Base-by-base conservation (phyloP, 2,888 invertebrate species). In the Pollenia amentaria region DNA sequence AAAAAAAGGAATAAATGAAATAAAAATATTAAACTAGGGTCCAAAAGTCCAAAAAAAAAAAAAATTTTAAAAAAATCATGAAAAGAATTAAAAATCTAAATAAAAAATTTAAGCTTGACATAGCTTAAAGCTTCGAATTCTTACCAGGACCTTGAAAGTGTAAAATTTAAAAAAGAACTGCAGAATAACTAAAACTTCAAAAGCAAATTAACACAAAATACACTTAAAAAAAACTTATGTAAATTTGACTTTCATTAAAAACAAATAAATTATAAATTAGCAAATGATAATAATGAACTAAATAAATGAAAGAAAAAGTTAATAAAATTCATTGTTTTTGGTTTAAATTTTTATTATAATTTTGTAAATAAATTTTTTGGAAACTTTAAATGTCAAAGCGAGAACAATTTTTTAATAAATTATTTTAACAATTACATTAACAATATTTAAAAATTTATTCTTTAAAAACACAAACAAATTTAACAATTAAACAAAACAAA, bases 1-100 rank as follows among this genome's bases (percentile, higher is more conserved):
- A n/a, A n/a, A n/a, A 78, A 67, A 40, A 60, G 16, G 44, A 29
- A 42, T n/a, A 62, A 62, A 57, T 55, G 53, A 40, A 85, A 67
- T 86, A 67, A 83, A 83, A 73, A 87, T 76, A 84, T 70, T 6
- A 44, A 83, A 76, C 87, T 87, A 81, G 87, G 87, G 87, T 87
- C 87, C 87, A 87, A 87, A 87, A 73, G 78, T 84, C 87, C 80
- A 77, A 70, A 76, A 67, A 57, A 44, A 40, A 69, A 42, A 42
- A 57, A 55, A 84, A 82, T 40, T 53, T 75, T 46, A 64, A 62
- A 62, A 83, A 53, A n/a, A 67, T 67, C 78, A 29, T n/a, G 44
- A 67, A 51, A 64, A 82, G 57, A 80, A 46, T n/a, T 12, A 62
- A 60, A 75, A n/a, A 75, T 44, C 29, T 6, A 29, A 62, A 55